phyloP scores from a whole-genome alignment of 2,797 vertebrate species.

The Synaphobranchus kaupii region DNA sequence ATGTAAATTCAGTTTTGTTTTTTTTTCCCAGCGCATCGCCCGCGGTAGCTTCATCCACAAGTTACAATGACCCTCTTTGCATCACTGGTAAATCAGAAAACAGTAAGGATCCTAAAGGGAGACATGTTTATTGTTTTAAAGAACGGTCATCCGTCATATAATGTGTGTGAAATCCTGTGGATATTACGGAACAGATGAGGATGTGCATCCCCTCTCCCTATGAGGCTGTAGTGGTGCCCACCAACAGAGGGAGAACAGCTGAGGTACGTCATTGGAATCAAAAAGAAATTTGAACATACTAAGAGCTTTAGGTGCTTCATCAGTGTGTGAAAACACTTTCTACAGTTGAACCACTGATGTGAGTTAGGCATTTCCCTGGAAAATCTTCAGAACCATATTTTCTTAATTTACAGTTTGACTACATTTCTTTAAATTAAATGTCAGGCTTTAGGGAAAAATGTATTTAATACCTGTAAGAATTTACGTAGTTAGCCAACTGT shows the following conservation, averaged over 20 bases:
- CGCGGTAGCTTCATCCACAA: constrained; percentile 63
- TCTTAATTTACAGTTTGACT: too few relatives aligned
- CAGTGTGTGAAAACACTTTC: neutral
- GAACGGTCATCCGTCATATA: neutral
- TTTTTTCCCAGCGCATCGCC: constrained; percentile 60
- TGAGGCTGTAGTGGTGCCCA: neutral
- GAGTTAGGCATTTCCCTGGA: neutral
- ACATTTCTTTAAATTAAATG: neutral
- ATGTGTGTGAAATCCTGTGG: neutral
- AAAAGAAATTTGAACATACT: neutral
- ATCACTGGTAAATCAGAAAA: constrained; percentile 6
- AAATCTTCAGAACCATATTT: neutral
- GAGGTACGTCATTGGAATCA: neutral
- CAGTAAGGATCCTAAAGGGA: neutral
- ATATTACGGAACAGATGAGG: neutral
- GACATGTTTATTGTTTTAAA: neutral
- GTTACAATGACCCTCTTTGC: constrained; percentile 53
- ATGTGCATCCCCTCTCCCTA: neutral
- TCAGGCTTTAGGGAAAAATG: neutral
- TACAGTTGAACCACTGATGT: neutral
- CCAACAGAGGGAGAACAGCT: neutral
- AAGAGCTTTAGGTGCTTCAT: neutral
- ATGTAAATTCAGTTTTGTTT: constrained; percentile 72
- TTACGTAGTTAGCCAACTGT: too few relatives aligned
- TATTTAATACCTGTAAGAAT: neutral